phyloP scores from a whole-genome alignment of 2,113 vertebrate species.

The Calidris pugnax region DNA sequence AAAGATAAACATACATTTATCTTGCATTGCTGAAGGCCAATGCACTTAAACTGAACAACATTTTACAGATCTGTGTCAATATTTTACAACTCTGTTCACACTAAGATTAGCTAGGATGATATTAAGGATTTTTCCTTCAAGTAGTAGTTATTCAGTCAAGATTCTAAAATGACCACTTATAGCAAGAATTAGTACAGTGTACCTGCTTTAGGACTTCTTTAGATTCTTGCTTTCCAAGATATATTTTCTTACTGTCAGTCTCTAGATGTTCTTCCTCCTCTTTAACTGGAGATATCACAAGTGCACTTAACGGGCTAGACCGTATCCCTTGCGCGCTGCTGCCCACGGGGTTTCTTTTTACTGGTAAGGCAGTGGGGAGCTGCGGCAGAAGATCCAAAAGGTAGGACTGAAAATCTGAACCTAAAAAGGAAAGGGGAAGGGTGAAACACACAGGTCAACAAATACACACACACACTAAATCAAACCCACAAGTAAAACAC shows the following conservation, averaged over 20 bases:
- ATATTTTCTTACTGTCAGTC: constrained; percentile 65
- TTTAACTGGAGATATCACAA: constrained; percentile 79
- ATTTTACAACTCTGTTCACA: too few relatives aligned
- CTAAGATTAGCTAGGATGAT: not conserved
- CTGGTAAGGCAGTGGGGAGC: constrained; percentile 65
- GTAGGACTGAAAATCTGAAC: constrained; percentile 41
- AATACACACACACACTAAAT: not conserved
- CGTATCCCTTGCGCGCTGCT: constrained; percentile 57
- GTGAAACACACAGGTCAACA: not conserved
- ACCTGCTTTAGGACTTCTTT: constrained; percentile 76
- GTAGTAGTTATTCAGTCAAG: not conserved
- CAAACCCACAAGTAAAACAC: not conserved
- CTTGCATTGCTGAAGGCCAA: not conserved
- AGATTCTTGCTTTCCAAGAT: constrained; percentile 68
- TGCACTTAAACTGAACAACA: not conserved
- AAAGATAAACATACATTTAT: not conserved
- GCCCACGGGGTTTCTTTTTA: constrained; percentile 78
- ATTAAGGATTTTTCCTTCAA: not conserved
- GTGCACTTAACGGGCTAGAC: constrained; percentile 79
- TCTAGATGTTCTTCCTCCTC: constrained; percentile 80
- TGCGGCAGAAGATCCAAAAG: constrained; percentile 78
- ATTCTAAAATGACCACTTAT: not conserved
- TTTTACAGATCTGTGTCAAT: not conserved
- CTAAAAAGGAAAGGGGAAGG: constrained; percentile 4
- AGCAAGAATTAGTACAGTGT: not conserved